Evolutionary conservation across 2,113 vertebrate genomes (phyloP).

Genomic region (Tragulus kanchil): DNA sequence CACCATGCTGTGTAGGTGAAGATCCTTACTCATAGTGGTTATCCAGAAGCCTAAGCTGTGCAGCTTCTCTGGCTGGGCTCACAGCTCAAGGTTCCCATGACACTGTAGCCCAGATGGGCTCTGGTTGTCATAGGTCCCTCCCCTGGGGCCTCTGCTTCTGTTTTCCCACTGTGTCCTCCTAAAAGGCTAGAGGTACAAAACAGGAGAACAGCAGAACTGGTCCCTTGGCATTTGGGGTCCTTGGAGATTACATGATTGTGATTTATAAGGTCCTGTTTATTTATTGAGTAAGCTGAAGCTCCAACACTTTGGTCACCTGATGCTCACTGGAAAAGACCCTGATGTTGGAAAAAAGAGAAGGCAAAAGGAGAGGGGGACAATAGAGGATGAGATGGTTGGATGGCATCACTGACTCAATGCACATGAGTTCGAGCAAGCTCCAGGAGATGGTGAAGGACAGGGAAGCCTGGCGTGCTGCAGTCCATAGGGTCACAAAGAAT

Average conservation of each 20-base stretch:
- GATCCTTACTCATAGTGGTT: too few species aligned
- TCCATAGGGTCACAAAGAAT: too few species aligned
- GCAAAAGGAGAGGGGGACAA: too few species aligned
- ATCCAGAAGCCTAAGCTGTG: not conserved
- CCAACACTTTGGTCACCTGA: too few species aligned
- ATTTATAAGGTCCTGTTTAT: not conserved
- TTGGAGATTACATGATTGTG: not conserved
- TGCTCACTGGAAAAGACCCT: too few species aligned
- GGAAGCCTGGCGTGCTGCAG: too few species aligned
- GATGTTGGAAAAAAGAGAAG: too few species aligned
- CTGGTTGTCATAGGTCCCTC: not conserved
- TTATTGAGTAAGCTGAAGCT: not conserved
- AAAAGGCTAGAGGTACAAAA: not conserved
- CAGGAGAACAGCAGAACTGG: not conserved
- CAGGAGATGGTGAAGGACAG: too few species aligned
- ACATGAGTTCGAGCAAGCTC: too few species aligned
- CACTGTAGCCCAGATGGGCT: not conserved
- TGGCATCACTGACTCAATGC: too few species aligned
- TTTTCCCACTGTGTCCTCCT: not conserved
- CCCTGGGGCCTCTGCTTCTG: constrained; percentile 28
- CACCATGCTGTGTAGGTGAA: too few species aligned
- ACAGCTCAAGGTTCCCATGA: not conserved
- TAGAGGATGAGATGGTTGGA: too few species aligned
- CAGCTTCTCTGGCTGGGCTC: not conserved
- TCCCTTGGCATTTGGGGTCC: not conserved